A percentile compares a stretch with the other conserved stretches of the same genome.
phyloP scores from a whole-genome alignment of 2,888 invertebrate species.

The Ichneumon xanthorius region DNA sequence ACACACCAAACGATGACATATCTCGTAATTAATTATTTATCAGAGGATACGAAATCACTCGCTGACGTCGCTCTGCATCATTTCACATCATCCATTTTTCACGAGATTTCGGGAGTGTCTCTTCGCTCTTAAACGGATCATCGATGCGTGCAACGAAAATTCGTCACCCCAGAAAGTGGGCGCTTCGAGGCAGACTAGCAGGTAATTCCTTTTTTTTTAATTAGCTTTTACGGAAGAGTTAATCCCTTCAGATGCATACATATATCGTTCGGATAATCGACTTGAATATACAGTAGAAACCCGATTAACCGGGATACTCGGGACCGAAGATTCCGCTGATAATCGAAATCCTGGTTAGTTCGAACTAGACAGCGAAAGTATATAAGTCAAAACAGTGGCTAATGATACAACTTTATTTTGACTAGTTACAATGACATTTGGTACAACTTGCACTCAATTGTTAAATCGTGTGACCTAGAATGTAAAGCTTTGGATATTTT shows the following conservation, averaged over 20 bases:
- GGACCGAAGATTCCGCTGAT: too few species aligned
- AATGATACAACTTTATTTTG: too few species aligned
- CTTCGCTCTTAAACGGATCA: slow-evolving; percentile 96
- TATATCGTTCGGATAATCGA: too few species aligned
- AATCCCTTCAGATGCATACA: background rate
- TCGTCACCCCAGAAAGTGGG: slow-evolving; percentile 95
- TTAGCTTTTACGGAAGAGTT: background rate
- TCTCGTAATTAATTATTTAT: slow-evolving; percentile 79
- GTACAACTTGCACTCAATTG: too few species aligned
- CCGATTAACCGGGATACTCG: too few species aligned
- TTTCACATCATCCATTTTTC: slow-evolving; percentile 99
- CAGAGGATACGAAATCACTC: slow-evolving; percentile 96
- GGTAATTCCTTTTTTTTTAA: slow-evolving; percentile 85
- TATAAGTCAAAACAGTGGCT: too few species aligned
- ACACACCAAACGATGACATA: background rate
- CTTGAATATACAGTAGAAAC: too few species aligned
- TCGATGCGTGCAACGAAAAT: slow-evolving; percentile 99
- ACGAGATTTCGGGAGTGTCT: slow-evolving; percentile 99
- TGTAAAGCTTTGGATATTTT: too few species aligned
- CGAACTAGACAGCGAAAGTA: too few species aligned
- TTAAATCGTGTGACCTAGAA: too few species aligned
- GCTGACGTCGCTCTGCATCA: slow-evolving; percentile 97
- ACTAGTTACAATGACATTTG: too few species aligned
- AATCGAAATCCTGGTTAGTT: too few species aligned
- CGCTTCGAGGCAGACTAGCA: slow-evolving; percentile 93